Evolutionary conservation across 2,888 invertebrate genomes (phyloP), one percentile per base, ranked within the genome.

Genomic region (Ptilodon capucinus): DNA sequence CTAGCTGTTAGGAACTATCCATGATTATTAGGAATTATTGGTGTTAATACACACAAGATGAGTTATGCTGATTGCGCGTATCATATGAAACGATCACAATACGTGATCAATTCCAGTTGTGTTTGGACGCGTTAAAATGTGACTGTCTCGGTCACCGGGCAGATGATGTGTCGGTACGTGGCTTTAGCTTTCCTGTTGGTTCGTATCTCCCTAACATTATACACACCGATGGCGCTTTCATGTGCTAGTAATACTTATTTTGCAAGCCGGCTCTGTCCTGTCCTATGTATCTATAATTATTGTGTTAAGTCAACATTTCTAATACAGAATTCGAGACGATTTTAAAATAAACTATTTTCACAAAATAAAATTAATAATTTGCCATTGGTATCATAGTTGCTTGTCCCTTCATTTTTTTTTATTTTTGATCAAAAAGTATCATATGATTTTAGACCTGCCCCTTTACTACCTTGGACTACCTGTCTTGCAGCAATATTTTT

Each of bases 111-210:
- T 56, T 46, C 48, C 60, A 60, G 57, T 63, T 54, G 40, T 47
- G 38, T 36, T 49, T 52, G 54, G 59, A 61, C 60, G 51, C 59
- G 57, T 61, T 68, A 80, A 77, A 73, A 86, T 87, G 85, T 74
- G 65, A 69, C 47, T 57, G 69, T 60, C 13, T 36, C 35, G 60
- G 51, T 57, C 62, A 57, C 57, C 58, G 67, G 51, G 19, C 62
- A 62, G 63, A 79, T 40, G 74, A 86, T 87, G 87, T 71, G 63
- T 71, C 76, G 69, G 67, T 78, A 77, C 79, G 81, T 83, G 81
- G 76, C 64, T 72, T 71, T 81, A 59, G 62, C 68, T 48, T 54
- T 76, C 28, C 60, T 79, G 25, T 25, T 40, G 40, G 58, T 88
- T 78, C 60, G 86, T 86, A 81, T 76, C 46, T 34, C 46, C 50